These are phyloP conservation scores for Cheilinus undulatus DNA, from an alignment of 2,113 vertebrate species.

Conservation along the genomic window DNA sequence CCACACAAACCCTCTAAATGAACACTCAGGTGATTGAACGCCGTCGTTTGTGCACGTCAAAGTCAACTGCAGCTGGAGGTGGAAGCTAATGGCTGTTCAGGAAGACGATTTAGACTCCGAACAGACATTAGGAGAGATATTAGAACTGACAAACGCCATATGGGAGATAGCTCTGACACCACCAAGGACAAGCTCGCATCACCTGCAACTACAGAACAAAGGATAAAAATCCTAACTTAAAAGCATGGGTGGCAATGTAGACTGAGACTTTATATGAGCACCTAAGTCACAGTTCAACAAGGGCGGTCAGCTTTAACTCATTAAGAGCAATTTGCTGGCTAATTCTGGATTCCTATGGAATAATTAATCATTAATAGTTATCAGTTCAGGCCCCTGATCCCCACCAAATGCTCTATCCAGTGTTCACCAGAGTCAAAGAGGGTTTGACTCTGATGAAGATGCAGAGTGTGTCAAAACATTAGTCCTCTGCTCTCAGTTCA, in stretches of 20 bases:
- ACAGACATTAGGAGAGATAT: constrained; percentile 57
- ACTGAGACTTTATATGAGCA: constrained; percentile 23
- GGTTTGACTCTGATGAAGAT: too few species aligned
- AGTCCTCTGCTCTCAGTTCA: too few species aligned
- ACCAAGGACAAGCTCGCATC: constrained; percentile 54
- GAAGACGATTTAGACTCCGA: constrained; percentile 48
- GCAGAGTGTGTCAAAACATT: too few species aligned
- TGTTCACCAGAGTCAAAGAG: too few species aligned
- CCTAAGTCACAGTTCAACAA: constrained; percentile 34
- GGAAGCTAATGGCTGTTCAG: constrained; percentile 54
- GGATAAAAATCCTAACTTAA: constrained; percentile 4
- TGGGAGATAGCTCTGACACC: constrained; percentile 39
- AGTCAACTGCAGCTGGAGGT: constrained; percentile 46
- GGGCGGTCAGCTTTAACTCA: too few species aligned
- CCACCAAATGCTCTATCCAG: too few species aligned
- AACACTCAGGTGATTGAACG: constrained; percentile 16
- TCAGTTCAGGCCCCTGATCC: too few species aligned
- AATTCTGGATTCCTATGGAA: too few species aligned
- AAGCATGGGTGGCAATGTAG: constrained; percentile 13
- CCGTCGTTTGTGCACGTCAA: constrained; percentile 29
- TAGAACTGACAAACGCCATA: constrained; percentile 29
- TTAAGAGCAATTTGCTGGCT: too few species aligned
- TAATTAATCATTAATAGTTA: too few species aligned
- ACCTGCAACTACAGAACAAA: constrained; percentile 39
- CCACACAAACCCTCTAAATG: neutral